Base-by-base conservation (phyloP, 2,797 vertebrate species). In the Phrynocephalus vlangalii region DNA sequence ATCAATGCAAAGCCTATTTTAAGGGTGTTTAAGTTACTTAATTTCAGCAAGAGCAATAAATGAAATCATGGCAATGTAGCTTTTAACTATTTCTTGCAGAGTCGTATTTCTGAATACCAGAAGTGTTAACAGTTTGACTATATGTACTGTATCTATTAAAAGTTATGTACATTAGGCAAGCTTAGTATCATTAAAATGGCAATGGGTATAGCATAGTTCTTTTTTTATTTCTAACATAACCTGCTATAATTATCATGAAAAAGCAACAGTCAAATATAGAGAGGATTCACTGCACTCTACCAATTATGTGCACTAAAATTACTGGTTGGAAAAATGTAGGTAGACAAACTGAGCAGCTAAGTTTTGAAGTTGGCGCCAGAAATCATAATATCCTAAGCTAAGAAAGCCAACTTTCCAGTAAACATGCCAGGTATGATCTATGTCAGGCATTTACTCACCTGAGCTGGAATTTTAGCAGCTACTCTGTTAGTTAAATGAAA, bases 291-390 rank as follows among this genome's bases (percentile, higher is more conserved):
- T 93, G 86, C 79, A 56, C 92, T 94, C 94, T 87, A 94, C 89
- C 93, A 96, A 95, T 94, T 96, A 95, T 92, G 86, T 87, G 85
- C 90, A 93, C 88, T 33, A 81, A 94, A 95, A 96, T 95, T 95
- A 91, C 95, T 95, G 93, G 95, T 90, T 94, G 88, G 94, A 89
- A 93, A 89, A 80, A 82, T 91, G 88, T 90, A 95, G 90, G 92
- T 93, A 91, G 94, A 94, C 90, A 91, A 94, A 93, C 90, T 33
- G 83, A 82, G 92, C 77, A 93, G 90, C 84, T 87, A 63, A 93
- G 86, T 93, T 94, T 92, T 91, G 91, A 94, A 93, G 88, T 87
- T 93, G 93, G 95, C 93, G 44, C 94, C 90, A 94, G 86, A 76
- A 86, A 86, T 90, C 90, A 94, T 0, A 84, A 91, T 85, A 92